Evolutionary conservation across 35 echinoderm and acorn worm genomes (phyloP), one percentile per base, ranked within the genome.

Genomic region (Amphiura filiformis): DNA sequence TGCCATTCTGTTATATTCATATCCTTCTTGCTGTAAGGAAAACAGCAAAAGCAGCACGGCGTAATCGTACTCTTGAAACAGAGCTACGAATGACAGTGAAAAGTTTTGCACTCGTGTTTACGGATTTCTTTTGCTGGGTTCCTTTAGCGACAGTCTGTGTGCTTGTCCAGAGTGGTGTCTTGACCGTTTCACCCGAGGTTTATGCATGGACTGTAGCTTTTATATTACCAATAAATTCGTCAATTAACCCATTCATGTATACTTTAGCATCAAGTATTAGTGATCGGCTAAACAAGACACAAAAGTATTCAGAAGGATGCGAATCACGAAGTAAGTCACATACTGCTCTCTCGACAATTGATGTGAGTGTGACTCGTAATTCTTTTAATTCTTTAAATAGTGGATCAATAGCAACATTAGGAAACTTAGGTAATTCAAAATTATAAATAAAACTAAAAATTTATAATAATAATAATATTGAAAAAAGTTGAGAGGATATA

Each of bases 161-260:
- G 20, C 49, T 88, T 7, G 70, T 64, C 17, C 91, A 83, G 18
- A 18, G 39, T 49, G 84, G 84, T 15, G 41, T 56, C 17, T 40
- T 92, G 0, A 34, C 34, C 0, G 35, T 93, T 4, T 57, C 80
- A 0, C 39, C 42, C 0, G 75, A 79, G 18, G 34, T 97, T 1
- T 97, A 97, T 65, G 91, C 95, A 31, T 93, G 91, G 95, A 91
- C 86, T 0, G 95, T 89, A 0, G 82, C 92, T n/a, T 96, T 96
- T 36, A 87, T 96, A 37, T 75, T 96, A 17, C 94, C 94, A 13
- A 84, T 97, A 13, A 97, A 97, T 47, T 97, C 95, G 0, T 90
- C 95, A 1, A 18, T 97, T 33, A 97, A 97, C 49, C 95, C 95
- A 1, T 77, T 86, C 13, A 38, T 97, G 23, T 97, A 93, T 85